Evolutionary conservation across 2,113 vertebrate genomes (phyloP), one percentile per base, ranked within the genome.

Genomic region (Tiliqua scincoides): DNA sequence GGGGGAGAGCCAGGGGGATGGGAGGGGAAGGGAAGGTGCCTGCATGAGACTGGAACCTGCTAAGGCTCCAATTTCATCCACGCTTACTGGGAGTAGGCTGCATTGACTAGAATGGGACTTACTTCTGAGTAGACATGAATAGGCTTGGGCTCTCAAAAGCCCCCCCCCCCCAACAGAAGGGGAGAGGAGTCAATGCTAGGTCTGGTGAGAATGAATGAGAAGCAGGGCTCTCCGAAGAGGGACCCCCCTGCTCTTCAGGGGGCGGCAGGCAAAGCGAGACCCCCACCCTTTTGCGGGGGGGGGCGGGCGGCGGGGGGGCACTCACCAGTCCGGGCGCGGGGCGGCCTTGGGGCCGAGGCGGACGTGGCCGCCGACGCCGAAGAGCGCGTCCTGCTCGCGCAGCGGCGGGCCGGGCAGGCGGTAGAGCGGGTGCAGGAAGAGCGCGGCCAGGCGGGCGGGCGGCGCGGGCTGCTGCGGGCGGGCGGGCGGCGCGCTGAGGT

Each of bases 301-400:
- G n/a, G n/a, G n/a, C n/a, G n/a, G n/a, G n/a, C n/a, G n/a, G n/a
- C n/a, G n/a, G n/a, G n/a, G n/a, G n/a, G n/a, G n/a, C 32, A 90
- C 98, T 98, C 96, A 99, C 98, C 98, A 99, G 88, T 98, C 96
- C 65, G 95, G 95, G 52, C 96, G 97, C 88, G 98, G 98, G 0
- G 96, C 97, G 23, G 96, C 97, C 92, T 98, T 98, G 86, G 98
- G 98, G 95, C 98, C 98, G 93, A 99, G 98, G 90, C 97, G 96
- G 95, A 98, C 97, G 96, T 99, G 98, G 30, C 98, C 97, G 95
- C 99, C 98, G 93, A 99, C 98, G 91, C 97, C 98, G 91, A 99
- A 99, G 73, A 99, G 93, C 57, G 97, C 98, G 92, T 99, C 98
- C 68, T 97, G 96, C 6, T 98, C 98, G 0, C 96, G 96, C 35